Percentiles rank a stretch among this genome's conserved stretches.
Evolutionary conservation across 2,113 vertebrate species (phyloP).

Genomic region (Marmota flaviventris): DNA sequence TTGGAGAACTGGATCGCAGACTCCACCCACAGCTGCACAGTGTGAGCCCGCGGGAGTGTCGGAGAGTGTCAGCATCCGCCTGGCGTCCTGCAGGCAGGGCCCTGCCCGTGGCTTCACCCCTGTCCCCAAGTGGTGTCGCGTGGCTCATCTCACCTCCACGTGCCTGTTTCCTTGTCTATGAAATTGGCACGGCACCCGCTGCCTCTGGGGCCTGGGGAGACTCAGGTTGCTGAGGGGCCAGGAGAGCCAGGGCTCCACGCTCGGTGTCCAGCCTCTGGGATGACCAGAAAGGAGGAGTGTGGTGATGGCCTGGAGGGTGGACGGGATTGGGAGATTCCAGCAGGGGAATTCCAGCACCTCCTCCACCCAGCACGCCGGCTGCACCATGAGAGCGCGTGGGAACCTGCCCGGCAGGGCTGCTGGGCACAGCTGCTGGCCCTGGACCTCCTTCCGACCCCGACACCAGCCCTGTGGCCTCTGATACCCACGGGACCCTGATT

Average conservation of each 20-base stretch:
- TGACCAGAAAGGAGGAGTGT: not conserved
- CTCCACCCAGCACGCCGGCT: rapidly evolving
- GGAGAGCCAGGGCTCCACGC: rapidly evolving
- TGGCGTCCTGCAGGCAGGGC: not conserved
- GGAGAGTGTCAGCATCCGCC: not conserved
- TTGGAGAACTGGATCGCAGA: rapidly evolving
- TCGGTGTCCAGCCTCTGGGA: rapidly evolving
- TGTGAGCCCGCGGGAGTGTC: rapidly evolving
- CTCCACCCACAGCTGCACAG: rapidly evolving
- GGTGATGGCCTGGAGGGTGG: not conserved
- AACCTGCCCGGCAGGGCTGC: not conserved
- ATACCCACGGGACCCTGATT: rapidly evolving
- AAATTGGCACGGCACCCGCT: rapidly evolving
- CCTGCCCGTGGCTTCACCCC: rapidly evolving
- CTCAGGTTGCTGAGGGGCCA: rapidly evolving
- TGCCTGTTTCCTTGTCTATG: not conserved
- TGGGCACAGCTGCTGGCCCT: not conserved
- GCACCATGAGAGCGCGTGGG: rapidly evolving
- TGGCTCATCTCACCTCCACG: rapidly evolving
- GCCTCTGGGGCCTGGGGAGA: not conserved
- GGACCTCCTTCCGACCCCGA: not conserved
- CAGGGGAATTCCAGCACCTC: not conserved
- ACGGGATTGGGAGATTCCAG: not conserved
- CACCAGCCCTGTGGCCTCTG: not conserved
- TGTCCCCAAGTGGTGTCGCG: rapidly evolving